A percentile compares a stretch with the other conserved stretches of the same genome.
Conservation (phyloP, 2,113 vertebrate species). For the chimpanzee (Pan troglodytes) region NHGRI_mPanTro3-v2.1_pri NC_072402.2:130187501-130188000, state of each 20-base stretch:
- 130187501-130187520: neutral
- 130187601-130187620: neutral
- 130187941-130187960: too few species aligned
- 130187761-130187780: neutral
- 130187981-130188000: neutral
- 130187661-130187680: neutral
- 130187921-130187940: neutral
- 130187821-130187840: neutral
- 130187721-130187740: slow-evolving; percentile 23
- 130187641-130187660: neutral
- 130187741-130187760: neutral
- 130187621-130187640: neutral
- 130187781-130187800: neutral
- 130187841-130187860: neutral
- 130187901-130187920: neutral
- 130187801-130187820: neutral
- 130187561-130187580: neutral
- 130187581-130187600: neutral
- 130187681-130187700: neutral
- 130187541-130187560: neutral
- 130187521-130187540: neutral
- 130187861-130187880: neutral
- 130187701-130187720: fast-evolving
- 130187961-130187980: neutral
- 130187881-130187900: neutral